phyloP scores from a whole-genome alignment of 2,888 invertebrate genomes.

The Anodontia alba region DNA sequence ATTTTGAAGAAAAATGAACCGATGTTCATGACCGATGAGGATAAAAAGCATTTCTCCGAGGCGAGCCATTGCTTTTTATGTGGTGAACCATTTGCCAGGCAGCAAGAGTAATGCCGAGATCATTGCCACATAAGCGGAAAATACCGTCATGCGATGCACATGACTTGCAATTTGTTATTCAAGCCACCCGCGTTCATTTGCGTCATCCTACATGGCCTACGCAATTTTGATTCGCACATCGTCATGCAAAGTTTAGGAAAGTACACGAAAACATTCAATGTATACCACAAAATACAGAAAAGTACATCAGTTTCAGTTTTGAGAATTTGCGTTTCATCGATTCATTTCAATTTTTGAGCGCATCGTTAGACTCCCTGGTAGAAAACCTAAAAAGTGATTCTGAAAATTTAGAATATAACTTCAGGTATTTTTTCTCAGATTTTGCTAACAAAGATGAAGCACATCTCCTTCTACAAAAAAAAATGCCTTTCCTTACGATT shows the following conservation, averaged over 20 bases:
- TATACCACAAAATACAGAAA: slow-evolving; percentile 33
- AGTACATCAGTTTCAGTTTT: slow-evolving; percentile 41
- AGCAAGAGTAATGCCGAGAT: neutral
- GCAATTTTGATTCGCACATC: neutral
- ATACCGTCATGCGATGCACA: neutral
- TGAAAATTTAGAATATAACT: neutral
- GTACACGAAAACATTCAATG: slow-evolving; percentile 13
- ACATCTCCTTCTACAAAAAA: neutral
- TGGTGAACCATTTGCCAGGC: neutral
- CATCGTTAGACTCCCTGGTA: slow-evolving; percentile 33
- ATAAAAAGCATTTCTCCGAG: neutral
- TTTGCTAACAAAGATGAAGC: neutral
- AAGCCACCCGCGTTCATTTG: neutral
- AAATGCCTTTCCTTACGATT: neutral
- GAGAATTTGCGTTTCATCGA: slow-evolving; percentile 38
- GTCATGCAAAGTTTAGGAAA: neutral
- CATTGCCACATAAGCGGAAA: neutral
- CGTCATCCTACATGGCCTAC: neutral
- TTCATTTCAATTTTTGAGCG: slow-evolving; percentile 37
- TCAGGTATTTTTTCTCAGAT: slow-evolving; percentile 6
- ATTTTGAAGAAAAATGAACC: neutral
- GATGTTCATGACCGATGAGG: neutral
- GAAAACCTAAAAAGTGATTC: slow-evolving; percentile 12
- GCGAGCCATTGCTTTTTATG: neutral
- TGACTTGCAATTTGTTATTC: neutral